Base-by-base conservation (phyloP, 2,888 invertebrate species). In the Dicroscelio sp. region DNA sequence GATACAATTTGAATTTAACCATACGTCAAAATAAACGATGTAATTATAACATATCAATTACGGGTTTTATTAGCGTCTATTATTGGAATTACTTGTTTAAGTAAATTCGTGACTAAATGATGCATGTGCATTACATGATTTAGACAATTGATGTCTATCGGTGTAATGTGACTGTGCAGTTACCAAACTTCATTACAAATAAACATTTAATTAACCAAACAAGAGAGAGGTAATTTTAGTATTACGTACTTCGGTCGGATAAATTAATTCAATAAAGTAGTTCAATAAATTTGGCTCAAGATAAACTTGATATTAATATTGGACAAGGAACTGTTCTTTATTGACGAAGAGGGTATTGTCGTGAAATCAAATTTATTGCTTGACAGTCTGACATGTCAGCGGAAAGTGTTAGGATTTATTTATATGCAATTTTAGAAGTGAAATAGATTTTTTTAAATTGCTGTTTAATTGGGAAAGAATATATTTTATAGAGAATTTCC, bases 61-160 rank as follows among this genome's bases (percentile, higher is more conserved):
- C 65, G 52, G 23, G 23, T 12, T 30, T 43, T 8, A 38, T 63
- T 43, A 33, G 23, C 2, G 25, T 38, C 55, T 82, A 69, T 82
- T 82, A 69, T 69, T 27, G 38, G 65, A 69, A 38, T 82, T 82
- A 38, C 79, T 65, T 65, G 79, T 79, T 67, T 33, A 52, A 80
- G 52, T 52, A 27, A 82, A 82, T 69, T 82, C 31, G 38, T 38
- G 10, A 33, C 80, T n/a, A 69, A 69, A 30, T 38, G 80, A 58
- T 58, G 55, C 71, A 71, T 69, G 69, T 82, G 65, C 82, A 69
- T 82, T 35, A 69, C 58, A 82, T 25, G 71, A 71, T 82, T 71
- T 71, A 38, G 43, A 60, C 65, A 82, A 82, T 71, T 82, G 60
- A 58, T 60, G 58, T 71, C 71, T 38, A 82, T 71, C 60, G 60